Evolutionary conservation across 2,888 invertebrate species (phyloP).

Genomic region (Byasa hedistus): DNA sequence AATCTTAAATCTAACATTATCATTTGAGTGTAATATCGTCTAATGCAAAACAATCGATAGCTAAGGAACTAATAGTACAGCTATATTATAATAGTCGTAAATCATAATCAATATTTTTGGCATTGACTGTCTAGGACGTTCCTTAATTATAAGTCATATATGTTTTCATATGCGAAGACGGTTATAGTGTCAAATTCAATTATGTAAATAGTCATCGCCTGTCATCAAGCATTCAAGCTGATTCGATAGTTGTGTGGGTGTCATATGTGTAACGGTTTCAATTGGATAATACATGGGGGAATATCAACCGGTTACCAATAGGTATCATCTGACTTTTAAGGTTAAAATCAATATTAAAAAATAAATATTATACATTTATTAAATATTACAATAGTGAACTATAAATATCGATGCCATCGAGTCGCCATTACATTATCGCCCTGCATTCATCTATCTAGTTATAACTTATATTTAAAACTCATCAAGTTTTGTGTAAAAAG

Average conservation of each 20-base stretch:
- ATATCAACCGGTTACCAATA: background rate
- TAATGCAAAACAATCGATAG: too few relatives aligned
- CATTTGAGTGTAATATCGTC: too few relatives aligned
- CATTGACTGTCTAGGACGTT: background rate
- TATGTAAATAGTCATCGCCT: background rate
- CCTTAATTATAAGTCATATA: background rate
- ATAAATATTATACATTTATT: background rate
- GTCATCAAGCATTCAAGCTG: background rate
- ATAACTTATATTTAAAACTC: slow-evolving; percentile 26
- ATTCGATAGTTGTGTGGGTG: background rate
- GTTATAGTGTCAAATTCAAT: slow-evolving; percentile 1
- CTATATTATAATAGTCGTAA: too few relatives aligned
- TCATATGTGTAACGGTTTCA: background rate
- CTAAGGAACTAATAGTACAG: too few relatives aligned
- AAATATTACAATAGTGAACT: too few relatives aligned
- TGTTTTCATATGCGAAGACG: background rate
- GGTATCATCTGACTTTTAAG: background rate
- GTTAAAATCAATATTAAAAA: background rate
- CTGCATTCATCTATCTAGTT: slow-evolving; percentile 15
- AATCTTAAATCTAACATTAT: too few relatives aligned
- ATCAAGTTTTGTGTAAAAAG: slow-evolving; percentile 28
- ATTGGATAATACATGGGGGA: background rate
- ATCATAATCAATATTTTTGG: background rate
- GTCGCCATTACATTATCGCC: too few relatives aligned
- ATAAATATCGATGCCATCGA: too few relatives aligned